phyloP scores from a whole-genome alignment of 1,140 invertebrate species.

The Reticulitermes speratus region DNA sequence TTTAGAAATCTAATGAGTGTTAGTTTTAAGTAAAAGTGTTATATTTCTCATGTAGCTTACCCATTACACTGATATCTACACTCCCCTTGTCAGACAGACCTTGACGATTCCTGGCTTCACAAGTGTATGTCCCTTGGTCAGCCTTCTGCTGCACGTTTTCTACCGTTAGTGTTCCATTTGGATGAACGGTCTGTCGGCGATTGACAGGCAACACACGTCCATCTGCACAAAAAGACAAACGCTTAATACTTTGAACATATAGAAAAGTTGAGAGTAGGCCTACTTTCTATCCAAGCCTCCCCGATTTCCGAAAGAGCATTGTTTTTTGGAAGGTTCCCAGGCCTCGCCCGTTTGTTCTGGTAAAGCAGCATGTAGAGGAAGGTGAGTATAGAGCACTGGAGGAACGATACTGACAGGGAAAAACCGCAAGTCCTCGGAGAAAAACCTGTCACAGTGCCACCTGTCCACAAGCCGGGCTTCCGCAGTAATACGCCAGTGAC shows the following conservation, averaged over 20 bases:
- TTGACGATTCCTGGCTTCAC: conserved; percentile 50
- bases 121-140: conserved; percentile 55
- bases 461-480: neutral
- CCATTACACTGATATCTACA: conserved; percentile 52
- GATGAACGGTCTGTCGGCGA: conserved; percentile 48
- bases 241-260: conserved; percentile 38
- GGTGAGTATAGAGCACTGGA: too few relatives aligned
- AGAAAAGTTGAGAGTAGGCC: too few relatives aligned
- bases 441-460: too few relatives aligned
- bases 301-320: too few relatives aligned
- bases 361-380: too few relatives aligned
- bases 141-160: conserved; percentile 48
- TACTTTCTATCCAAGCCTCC: too few relatives aligned
- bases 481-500: neutral
- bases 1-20: too few relatives aligned
- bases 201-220: conserved; percentile 43
- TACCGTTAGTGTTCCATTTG: conserved; percentile 52
- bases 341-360: too few relatives aligned
- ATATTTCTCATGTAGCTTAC: conserved; percentile 41
- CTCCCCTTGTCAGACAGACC: conserved; percentile 45
- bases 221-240: conserved; percentile 36
- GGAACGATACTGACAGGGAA: too few relatives aligned
- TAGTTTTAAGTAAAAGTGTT: neutral
- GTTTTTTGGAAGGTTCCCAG: too few relatives aligned
- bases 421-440: neutral